Conservation (phyloP, 2,888 invertebrate genomes). For the Ctena decussata region DNA sequence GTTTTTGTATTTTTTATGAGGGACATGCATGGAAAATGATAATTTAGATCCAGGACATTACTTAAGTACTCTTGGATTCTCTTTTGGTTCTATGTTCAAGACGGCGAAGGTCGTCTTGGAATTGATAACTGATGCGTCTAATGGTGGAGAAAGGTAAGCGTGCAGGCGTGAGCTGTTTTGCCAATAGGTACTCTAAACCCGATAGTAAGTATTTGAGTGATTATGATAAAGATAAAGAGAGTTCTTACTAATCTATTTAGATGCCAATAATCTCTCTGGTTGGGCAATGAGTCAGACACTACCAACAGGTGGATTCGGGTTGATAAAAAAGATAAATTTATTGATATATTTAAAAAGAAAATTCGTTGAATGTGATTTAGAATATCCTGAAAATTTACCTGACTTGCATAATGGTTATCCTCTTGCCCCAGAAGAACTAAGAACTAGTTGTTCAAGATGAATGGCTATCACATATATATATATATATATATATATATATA, state of each 20-base stretch:
- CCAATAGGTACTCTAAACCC: constrained; percentile 43
- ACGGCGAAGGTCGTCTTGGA: not conserved
- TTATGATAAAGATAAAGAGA: constrained; percentile 24
- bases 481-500: too few species aligned
- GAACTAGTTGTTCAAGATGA: not conserved
- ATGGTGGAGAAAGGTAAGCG: not conserved
- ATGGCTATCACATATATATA: too few species aligned
- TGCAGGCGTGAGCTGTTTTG: not conserved
- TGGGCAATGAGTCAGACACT: constrained; percentile 79
- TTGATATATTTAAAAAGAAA: not conserved
- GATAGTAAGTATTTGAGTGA: constrained; percentile 36
- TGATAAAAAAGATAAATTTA: constrained; percentile 44
- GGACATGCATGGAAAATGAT: not conserved
- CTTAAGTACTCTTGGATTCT: not conserved
- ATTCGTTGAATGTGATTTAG: not conserved
- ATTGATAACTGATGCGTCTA: not conserved
- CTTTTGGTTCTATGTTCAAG: not conserved
- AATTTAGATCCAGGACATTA: constrained; percentile 3
- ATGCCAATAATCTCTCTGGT: constrained; percentile 65
- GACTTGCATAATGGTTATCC: too few species aligned
- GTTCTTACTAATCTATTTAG: constrained; percentile 27
- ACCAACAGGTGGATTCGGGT: constrained; percentile 75
- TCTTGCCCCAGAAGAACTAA: not conserved
- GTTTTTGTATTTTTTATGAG: not conserved
- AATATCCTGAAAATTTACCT: not conserved